Conservation (phyloP, 2,113 vertebrate species). For the Sterrhoptilus dennistouni region DNA sequence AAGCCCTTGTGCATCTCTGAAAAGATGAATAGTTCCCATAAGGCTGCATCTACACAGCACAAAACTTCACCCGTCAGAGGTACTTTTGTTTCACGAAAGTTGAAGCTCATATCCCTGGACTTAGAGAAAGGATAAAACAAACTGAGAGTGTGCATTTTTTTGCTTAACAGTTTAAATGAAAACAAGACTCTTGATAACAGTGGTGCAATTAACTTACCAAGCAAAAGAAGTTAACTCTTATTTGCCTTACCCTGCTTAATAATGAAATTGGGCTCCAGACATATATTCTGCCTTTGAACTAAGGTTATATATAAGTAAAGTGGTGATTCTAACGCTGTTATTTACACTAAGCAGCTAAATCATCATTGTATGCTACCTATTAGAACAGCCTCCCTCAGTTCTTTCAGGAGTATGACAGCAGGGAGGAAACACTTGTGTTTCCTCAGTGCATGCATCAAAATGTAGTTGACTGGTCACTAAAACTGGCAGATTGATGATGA, state of each 20-base stretch:
- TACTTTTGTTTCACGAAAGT: constrained; percentile 19
- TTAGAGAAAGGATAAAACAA: neutral
- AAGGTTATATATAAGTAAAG: constrained; percentile 5
- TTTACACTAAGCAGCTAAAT: constrained; percentile 13
- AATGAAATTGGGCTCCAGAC: neutral
- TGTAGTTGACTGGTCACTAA: constrained; percentile 49
- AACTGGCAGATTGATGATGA: constrained; percentile 52
- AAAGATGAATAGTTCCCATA: constrained; percentile 37
- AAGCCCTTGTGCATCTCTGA: constrained; percentile 40
- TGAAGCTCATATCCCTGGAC: neutral
- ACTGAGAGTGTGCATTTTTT: neutral
- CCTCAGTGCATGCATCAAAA: neutral
- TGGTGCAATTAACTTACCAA: neutral
- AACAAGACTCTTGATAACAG: neutral
- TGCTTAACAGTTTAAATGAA: neutral
- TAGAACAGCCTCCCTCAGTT: constrained; percentile 3
- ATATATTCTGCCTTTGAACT: neutral
- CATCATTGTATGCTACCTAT: neutral
- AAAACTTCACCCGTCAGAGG: neutral
- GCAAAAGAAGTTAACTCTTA: neutral
- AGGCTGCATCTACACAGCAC: neutral
- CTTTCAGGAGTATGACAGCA: neutral
- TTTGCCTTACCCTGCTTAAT: neutral
- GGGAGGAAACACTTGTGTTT: constrained; percentile 5
- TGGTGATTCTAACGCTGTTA: neutral